Evolutionary conservation across 2,888 invertebrate species (phyloP).

Genomic region (Muscina levida): DNA sequence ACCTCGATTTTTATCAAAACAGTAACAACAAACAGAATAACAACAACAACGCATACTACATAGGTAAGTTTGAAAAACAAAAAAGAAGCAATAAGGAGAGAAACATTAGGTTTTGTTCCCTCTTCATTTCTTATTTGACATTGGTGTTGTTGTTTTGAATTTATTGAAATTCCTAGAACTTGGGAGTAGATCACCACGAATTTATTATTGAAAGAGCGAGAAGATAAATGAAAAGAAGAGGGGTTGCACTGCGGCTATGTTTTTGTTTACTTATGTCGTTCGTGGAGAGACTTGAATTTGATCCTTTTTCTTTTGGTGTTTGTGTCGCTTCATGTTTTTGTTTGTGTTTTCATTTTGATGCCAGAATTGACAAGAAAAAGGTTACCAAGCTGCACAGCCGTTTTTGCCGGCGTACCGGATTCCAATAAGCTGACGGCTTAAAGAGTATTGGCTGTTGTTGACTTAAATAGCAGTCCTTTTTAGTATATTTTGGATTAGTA

Average conservation of each 20-base stretch:
- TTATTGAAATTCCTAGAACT: background rate
- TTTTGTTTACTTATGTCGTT: slow-evolving; percentile 12
- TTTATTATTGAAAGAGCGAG: background rate
- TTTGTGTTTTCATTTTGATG: background rate
- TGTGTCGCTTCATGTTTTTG: slow-evolving; percentile 10
- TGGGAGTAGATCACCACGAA: slow-evolving; percentile 9
- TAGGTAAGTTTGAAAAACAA: slow-evolving; percentile 3
- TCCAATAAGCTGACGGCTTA: too few species aligned
- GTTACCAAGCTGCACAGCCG: too few species aligned
- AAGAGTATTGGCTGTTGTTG: too few species aligned
- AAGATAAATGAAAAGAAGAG: background rate
- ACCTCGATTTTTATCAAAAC: slow-evolving; percentile 33
- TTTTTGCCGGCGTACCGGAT: too few species aligned
- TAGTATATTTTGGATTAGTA: too few species aligned
- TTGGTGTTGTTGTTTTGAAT: background rate
- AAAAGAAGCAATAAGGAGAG: too few species aligned
- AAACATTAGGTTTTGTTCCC: background rate
- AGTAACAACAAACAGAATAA: slow-evolving; percentile 39
- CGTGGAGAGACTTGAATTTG: background rate
- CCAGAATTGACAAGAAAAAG: too few species aligned
- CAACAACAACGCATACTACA: background rate
- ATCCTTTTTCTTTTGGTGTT: slow-evolving; percentile 15
- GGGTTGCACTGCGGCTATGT: background rate
- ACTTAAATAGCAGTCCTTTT: too few species aligned
- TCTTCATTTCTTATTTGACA: background rate